A percentile compares a stretch with the other conserved stretches of the same genome.
phyloP scores from a whole-genome alignment of 2,888 invertebrate species.

The Ypsolopha sequella region DNA sequence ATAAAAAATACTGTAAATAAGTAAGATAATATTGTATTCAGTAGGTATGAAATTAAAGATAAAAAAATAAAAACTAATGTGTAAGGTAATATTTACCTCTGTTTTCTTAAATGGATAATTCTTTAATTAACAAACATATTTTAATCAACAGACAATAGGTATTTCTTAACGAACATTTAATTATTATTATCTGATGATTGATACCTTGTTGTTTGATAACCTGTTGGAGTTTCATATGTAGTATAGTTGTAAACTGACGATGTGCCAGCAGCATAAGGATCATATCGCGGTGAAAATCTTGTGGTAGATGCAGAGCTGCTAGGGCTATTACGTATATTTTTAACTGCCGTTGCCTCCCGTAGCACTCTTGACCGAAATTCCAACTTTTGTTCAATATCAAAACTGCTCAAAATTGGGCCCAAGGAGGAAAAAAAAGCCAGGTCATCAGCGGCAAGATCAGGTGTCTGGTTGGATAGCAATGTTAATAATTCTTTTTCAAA shows the following conservation, averaged over 20 bases:
- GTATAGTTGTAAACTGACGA: constrained; percentile 9
- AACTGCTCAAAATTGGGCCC: constrained; percentile 14
- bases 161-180: background rate
- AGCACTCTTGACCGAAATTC: constrained; percentile 18
- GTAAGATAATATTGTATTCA: background rate
- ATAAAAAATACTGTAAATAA: constrained; percentile 1
- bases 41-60: background rate
- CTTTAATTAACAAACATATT: background rate
- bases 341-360: constrained; percentile 12
- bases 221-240: constrained; percentile 7
- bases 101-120: background rate
- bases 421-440: constrained; percentile 17
- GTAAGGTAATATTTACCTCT: background rate
- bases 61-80: background rate
- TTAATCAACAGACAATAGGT: background rate
- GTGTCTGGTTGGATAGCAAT: constrained; percentile 15
- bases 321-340: constrained; percentile 8
- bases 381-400: constrained; percentile 16
- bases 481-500: constrained; percentile 14
- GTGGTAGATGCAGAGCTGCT: constrained; percentile 4
- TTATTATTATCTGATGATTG: background rate
- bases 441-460: constrained; percentile 16
- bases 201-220: constrained; percentile 9
- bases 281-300: constrained; percentile 6
- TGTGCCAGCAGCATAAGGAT: constrained; percentile 1